Base-by-base conservation (phyloP, 1,140 invertebrate genomes). In the Orchesella cincta region DNA sequence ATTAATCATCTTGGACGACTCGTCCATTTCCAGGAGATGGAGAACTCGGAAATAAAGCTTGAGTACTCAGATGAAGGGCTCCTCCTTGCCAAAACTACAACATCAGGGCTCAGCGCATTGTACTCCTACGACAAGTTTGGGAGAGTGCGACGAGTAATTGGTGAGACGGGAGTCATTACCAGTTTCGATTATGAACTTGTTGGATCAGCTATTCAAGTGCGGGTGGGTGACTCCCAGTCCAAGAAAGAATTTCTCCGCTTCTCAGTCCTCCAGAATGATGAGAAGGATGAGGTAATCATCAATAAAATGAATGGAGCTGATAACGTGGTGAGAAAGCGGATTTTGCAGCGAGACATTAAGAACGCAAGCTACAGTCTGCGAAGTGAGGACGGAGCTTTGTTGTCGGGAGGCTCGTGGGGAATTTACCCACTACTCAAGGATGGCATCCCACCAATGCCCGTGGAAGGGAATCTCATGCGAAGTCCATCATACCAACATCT, bases 1-100 rank as follows among this genome's bases (percentile, higher is more conserved):
- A 94, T 96, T 82, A 94, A 93, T 73, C 93, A 92, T 57, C 91
- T 95, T 79, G 93, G 93, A 18, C 93, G 93, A 81, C 88, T 95
- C 77, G 93, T 92, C 28, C 93, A 92, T 85, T 88, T 95, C 78
- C 79, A 81, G 70, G 79, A 78, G 36, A 90, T 91, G 16, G 82
- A 81, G 62, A 80, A 82, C 29, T 82, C 79, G 0, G 80, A 80
- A 20, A 75, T 79, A 3, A 31, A 74, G 23, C 57, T 81, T 0
- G 80, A 80, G 31, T 79, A 81, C 28, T 82, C 78, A 1, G 79
- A 82, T 23, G 80, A 81, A 39, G 81, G 81, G 20, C 76, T 82
- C 23, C 67, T 82, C 0, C 54, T 80, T 5, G 81, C 77, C 73
- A 80, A 80, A 52, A 76, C 78, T 0, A 77, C 75, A 14, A 77